Evolutionary conservation across 2,888 invertebrate genomes (phyloP).

Genomic region (Seira sanloemensis): DNA sequence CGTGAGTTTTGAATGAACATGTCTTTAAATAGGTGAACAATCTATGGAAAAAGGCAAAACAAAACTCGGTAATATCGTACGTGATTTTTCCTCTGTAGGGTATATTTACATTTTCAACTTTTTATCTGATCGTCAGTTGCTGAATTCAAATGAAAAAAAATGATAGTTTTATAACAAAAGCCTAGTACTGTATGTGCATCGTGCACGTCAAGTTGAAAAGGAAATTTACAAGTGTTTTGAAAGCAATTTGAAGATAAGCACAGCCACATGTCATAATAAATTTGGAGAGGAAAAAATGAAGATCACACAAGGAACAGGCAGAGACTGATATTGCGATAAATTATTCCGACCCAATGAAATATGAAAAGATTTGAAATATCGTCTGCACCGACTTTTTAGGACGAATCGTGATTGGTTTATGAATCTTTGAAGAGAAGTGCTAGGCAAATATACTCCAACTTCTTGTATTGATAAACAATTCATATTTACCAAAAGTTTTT

Average conservation of each 20-base stretch:
- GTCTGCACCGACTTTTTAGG: background rate
- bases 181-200: background rate
- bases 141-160: too few species aligned
- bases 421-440: background rate
- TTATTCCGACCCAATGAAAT: background rate
- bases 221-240: conserved; percentile 49
- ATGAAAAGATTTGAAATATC: background rate
- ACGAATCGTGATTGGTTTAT: conserved; percentile 47
- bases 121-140: too few species aligned
- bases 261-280: conserved; percentile 47
- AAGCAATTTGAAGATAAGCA: conserved; percentile 39
- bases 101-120: background rate
- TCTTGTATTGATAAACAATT: too few species aligned
- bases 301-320: background rate
- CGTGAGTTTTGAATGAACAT: background rate
- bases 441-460: too few species aligned
- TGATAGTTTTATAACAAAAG: background rate
- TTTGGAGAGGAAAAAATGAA: conserved; percentile 7
- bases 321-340: conserved; percentile 3
- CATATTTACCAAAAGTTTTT: too few species aligned
- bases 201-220: conserved; percentile 11
- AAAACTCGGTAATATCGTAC: too few species aligned
- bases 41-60: too few species aligned
- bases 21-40: too few species aligned
- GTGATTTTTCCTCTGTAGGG: background rate